Conservation (phyloP, 2,888 invertebrate genomes). For the Candidula unifasciata region DNA sequence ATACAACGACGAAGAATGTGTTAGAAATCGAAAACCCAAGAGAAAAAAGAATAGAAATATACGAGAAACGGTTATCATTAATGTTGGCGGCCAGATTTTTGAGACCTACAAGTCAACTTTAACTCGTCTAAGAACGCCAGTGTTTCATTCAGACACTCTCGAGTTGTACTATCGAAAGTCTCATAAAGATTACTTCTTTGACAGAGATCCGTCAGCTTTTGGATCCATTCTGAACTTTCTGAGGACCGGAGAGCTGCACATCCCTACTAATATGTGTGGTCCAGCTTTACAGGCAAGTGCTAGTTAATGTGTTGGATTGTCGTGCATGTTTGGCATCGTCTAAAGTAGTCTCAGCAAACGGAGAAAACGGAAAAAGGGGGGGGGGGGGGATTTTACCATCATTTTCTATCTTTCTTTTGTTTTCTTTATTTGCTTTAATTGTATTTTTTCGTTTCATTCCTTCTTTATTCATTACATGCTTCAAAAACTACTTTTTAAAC, state of each 20-base stretch:
- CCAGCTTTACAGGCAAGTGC: conserved; percentile 61
- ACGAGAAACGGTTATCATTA: conserved; percentile 66
- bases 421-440: too few species aligned
- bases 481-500: too few species aligned
- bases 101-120: conserved; percentile 70
- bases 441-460: too few species aligned
- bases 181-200: conserved; percentile 71
- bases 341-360: not conserved
- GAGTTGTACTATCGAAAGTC: conserved; percentile 64
- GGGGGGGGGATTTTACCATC: too few species aligned
- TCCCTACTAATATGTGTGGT: conserved; percentile 73
- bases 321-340: too few species aligned
- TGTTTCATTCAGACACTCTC: conserved; percentile 65
- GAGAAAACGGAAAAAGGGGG: too few species aligned
- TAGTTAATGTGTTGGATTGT: not conserved
- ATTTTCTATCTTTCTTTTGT: not conserved
- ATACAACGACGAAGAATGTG: not conserved
- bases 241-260: conserved; percentile 73
- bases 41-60: conserved; percentile 38
- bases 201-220: conserved; percentile 73
- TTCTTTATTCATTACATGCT: too few species aligned
- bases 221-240: conserved; percentile 71
- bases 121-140: conserved; percentile 61
- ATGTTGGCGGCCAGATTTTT: conserved; percentile 71
- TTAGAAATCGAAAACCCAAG: not conserved